Evolutionary conservation across 2,888 invertebrate genomes (phyloP).

Genomic region (Amphipoea oculea): DNA sequence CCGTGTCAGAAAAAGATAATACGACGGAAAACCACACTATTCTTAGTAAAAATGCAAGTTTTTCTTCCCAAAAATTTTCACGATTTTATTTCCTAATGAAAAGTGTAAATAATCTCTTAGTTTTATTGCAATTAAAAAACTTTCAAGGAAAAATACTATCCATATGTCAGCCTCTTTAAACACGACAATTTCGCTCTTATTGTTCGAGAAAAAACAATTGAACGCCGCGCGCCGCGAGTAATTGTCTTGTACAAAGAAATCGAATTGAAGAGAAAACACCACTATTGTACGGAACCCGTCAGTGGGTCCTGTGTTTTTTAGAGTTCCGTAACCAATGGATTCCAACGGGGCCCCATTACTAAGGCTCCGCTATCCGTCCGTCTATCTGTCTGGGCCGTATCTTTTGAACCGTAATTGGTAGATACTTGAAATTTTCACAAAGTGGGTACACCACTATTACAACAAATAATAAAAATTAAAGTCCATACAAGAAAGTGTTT

Average conservation of each 20-base stretch:
- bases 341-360: no score
- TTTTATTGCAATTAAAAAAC: slow-evolving; percentile 1
- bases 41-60: neutral
- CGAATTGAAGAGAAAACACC: slow-evolving; percentile 52
- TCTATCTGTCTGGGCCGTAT: no score
- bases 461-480: neutral
- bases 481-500: neutral
- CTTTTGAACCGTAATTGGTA: neutral
- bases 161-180: slow-evolving; percentile 18
- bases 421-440: neutral
- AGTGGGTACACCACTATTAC: neutral
- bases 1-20: neutral
- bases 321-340: neutral
- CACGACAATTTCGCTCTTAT: slow-evolving; percentile 21
- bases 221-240: slow-evolving; percentile 36
- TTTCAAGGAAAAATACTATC: neutral
- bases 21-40: neutral
- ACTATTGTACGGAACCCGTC: slow-evolving; percentile 44
- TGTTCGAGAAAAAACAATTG: slow-evolving; percentile 48
- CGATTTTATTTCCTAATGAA: neutral
- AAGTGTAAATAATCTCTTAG: neutral
- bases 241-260: slow-evolving; percentile 60
- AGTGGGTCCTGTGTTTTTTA: slow-evolving; percentile 34
- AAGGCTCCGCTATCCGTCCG: neutral
- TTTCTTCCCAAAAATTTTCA: neutral